These are phyloP conservation scores for Suricata suricatta DNA, from an alignment of 2,113 vertebrate genomes.

Conservation along the genomic window DNA sequence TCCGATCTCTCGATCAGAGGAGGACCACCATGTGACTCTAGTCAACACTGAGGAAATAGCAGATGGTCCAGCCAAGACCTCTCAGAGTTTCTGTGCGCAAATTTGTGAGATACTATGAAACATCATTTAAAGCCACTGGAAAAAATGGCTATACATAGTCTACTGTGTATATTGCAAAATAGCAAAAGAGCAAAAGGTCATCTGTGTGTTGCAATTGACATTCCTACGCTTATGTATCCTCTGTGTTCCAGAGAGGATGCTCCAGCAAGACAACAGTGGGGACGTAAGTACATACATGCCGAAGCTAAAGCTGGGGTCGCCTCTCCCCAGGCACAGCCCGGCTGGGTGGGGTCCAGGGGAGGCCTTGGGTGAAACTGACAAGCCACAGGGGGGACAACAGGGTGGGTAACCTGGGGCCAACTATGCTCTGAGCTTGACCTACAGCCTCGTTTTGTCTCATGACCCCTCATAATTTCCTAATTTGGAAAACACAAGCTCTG, in stretches of 20 bases:
- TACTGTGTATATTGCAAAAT: not conserved
- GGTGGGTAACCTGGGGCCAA: not conserved
- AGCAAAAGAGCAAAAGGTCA: not conserved
- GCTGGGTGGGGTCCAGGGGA: not conserved
- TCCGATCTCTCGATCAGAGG: not conserved
- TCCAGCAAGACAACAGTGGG: not conserved
- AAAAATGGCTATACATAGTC: not conserved
- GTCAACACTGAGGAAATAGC: not conserved
- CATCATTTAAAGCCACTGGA: not conserved
- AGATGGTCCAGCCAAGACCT: not conserved
- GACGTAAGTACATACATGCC: not conserved
- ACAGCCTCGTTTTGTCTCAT: not conserved
- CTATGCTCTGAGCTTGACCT: not conserved
- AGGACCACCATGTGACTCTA: not conserved
- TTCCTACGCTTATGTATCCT: not conserved
- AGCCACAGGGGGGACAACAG: not conserved
- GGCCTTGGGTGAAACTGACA: not conserved
- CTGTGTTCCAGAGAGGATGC: not conserved
- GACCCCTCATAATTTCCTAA: not conserved
- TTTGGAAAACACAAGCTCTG: not conserved
- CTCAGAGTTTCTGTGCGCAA: not conserved
- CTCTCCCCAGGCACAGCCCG: not conserved
- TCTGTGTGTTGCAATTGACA: not conserved
- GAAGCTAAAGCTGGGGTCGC: not conserved
- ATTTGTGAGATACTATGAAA: not conserved